Evolutionary conservation across 2,113 vertebrate species (phyloP).

Genomic region (Heterocephalus glaber): DNA sequence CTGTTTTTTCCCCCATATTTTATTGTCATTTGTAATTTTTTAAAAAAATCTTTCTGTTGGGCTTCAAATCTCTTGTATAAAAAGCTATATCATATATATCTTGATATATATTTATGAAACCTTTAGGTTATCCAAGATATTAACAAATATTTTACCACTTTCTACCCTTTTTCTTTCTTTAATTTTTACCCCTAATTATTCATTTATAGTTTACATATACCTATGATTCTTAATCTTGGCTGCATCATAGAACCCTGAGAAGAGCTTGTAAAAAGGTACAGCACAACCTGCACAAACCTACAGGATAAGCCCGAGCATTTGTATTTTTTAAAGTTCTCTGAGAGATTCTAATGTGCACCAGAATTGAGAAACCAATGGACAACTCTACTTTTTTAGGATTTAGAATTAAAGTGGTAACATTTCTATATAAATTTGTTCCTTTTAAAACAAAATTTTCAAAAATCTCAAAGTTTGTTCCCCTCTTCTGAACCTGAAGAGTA

Average conservation of each 20-base stretch:
- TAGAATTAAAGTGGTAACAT: conserved; percentile 23
- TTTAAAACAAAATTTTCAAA: conserved; percentile 6
- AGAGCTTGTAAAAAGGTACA: conserved; percentile 7
- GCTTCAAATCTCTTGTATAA: conserved; percentile 1
- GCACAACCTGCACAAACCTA: background rate
- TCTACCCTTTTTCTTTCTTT: background rate
- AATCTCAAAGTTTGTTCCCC: background rate
- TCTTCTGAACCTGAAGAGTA: background rate
- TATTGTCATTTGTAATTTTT: background rate
- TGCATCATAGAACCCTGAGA: background rate
- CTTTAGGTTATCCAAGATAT: background rate
- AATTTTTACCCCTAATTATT: background rate
- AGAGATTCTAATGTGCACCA: background rate
- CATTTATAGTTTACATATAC: background rate
- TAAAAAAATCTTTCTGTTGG: background rate
- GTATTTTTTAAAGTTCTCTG: background rate
- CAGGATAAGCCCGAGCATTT: background rate
- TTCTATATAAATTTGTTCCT: background rate
- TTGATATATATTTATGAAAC: conserved; percentile 17
- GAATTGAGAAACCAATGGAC: background rate
- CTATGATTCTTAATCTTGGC: background rate
- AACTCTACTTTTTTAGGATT: conserved; percentile 3
- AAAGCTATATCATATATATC: background rate
- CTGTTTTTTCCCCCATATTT: background rate
- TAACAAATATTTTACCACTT: background rate